Percentiles rank a stretch among this genome's conserved stretches.
These are phyloP conservation scores for Muscidifurax raptorellus DNA, from an alignment of 1,140 invertebrate genomes.

Conservation along the genomic window DNA sequence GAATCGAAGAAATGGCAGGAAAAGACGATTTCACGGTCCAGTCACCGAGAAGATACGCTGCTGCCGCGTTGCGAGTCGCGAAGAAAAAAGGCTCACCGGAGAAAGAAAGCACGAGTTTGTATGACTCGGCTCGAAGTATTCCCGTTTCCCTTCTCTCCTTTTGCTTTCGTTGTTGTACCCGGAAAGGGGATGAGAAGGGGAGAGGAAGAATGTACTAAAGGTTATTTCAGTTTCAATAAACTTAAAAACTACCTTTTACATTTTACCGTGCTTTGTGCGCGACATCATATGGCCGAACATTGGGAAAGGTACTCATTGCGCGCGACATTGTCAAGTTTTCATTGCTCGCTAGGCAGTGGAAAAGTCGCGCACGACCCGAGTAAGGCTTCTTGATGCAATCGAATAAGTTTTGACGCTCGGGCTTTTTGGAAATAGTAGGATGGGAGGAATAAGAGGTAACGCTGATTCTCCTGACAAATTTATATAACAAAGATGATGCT, in stretches of 20 bases:
- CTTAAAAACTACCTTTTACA: slow-evolving; percentile 40
- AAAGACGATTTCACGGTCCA: slow-evolving; percentile 50
- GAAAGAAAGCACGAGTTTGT: slow-evolving; percentile 13
- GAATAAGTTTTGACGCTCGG: slow-evolving; percentile 17
- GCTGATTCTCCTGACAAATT: slow-evolving; percentile 28
- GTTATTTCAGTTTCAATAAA: slow-evolving; percentile 43
- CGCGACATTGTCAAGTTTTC: slow-evolving; percentile 27
- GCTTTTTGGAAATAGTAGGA: neutral
- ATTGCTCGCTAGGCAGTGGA: slow-evolving; percentile 18
- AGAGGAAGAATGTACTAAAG: slow-evolving; percentile 28
- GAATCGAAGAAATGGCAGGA: slow-evolving; percentile 39
- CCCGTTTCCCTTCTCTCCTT: neutral
- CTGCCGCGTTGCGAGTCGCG: neutral
- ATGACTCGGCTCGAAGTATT: slow-evolving; percentile 13
- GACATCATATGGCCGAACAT: slow-evolving; percentile 5
- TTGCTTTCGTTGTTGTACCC: slow-evolving; percentile 5
- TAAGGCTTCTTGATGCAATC: slow-evolving; percentile 4
- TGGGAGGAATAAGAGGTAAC: neutral
- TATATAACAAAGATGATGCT: slow-evolving; percentile 24
- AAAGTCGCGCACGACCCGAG: neutral
- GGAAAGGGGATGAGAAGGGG: neutral
- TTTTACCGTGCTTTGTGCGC: neutral
- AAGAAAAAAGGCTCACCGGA: slow-evolving; percentile 23
- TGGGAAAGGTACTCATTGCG: slow-evolving; percentile 4
- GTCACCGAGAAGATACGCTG: slow-evolving; percentile 27